Base-by-base conservation (phyloP, 2,888 invertebrate species). In the Diloba caeruleocephala region DNA sequence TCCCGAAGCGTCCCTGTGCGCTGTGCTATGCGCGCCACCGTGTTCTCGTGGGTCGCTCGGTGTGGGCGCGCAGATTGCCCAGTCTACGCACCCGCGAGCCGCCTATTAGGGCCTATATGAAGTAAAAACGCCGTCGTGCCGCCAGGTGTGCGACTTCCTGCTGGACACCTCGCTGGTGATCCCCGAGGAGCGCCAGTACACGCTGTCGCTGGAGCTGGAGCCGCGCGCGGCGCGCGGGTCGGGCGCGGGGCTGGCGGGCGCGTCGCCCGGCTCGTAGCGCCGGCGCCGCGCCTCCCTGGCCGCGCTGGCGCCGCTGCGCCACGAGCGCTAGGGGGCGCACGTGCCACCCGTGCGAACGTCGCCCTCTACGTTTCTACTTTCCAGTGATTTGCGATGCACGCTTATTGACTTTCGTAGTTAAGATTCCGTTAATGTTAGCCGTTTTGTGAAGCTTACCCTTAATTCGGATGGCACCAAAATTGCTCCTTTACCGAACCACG, bases 121-220 rank as follows among this genome's bases (percentile, higher is more conserved):
- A n/a, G n/a, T n/a, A n/a, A n/a, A n/a, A n/a, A n/a, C n/a, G n/a
- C n/a, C n/a, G n/a, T n/a, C n/a, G n/a, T n/a, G n/a, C n/a, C 13
- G 1, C 0, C 58, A 93, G 93, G 93, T 93, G 0, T 92, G 92
- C 71, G 95, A 95, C 69, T 98, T 98, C 84, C 92, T 98, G 6
- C 89, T 98, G 76, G 98, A 98, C 84, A 94, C 96, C 1, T 95
- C 96, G 12, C 91, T 98, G 41, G 94, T 97, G 43, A 94, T 97
- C 69, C 95, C 96, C 32, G 98, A 98, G 79, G 98, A 98, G 85
- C 97, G 97, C 23, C 95, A 98, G 51, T 98, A 98, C 90, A 95
- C 95, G 48, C 94, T 96, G 68, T 98, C 98, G 0, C 90, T 98
- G 74, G 96, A 96, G 81, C 95, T 98, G 65, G 98, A 98, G 89